Evolutionary conservation across 2,888 invertebrate species (phyloP).

Genomic region (Drosophila kambysellisi): DNA sequence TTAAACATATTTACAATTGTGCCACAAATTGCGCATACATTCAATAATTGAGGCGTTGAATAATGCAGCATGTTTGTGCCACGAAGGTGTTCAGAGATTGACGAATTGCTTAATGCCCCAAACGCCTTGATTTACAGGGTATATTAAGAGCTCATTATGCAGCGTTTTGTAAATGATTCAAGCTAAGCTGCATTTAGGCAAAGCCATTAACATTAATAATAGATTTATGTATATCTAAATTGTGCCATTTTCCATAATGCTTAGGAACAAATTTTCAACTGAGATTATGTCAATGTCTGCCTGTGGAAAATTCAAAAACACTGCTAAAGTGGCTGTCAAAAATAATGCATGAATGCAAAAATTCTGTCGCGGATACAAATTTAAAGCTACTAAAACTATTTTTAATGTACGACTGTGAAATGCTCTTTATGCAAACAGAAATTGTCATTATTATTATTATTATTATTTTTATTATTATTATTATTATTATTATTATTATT

Average conservation of each 20-base stretch:
- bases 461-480: no score
- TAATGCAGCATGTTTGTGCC: conserved; percentile 41
- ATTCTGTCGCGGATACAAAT: conserved; percentile 11
- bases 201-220: conserved; percentile 40
- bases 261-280: conserved; percentile 33
- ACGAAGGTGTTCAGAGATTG: conserved; percentile 20
- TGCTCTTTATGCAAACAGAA: neutral
- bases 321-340: conserved; percentile 30
- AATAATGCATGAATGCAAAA: conserved; percentile 14
- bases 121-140: neutral
- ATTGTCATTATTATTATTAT: no score
- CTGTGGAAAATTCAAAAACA: neutral
- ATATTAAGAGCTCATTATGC: neutral
- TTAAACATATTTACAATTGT: conserved; percentile 44
- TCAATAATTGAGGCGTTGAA: conserved; percentile 50
- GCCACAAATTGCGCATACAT: conserved; percentile 38
- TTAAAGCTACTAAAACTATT: neutral
- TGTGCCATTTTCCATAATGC: conserved; percentile 26
- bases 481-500: no score
- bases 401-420: neutral
- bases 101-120: conserved; percentile 2
- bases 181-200: neutral
- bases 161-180: neutral
- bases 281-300: conserved; percentile 39
- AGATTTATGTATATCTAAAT: conserved; percentile 26